Evolutionary conservation across 2,113 vertebrate species (phyloP).

Genomic region (Globicephala melas): DNA sequence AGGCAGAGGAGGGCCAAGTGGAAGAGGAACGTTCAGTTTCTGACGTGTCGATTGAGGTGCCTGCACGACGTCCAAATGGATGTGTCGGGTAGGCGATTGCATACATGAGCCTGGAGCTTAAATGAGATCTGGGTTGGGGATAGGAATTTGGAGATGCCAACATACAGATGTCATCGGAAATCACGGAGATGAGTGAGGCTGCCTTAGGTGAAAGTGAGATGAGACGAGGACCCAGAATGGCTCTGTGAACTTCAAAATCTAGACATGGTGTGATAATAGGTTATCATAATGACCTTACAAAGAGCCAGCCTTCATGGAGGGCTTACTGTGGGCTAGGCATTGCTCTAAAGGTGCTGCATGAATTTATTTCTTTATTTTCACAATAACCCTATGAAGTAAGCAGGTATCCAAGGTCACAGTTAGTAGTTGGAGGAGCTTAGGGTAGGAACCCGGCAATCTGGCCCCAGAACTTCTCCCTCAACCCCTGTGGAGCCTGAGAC

Average conservation of each 20-base stretch:
- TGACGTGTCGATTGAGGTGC: background rate
- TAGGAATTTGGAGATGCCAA: conserved; percentile 51
- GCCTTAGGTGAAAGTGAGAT: background rate
- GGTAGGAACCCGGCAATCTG: background rate
- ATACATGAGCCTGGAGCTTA: conserved; percentile 57
- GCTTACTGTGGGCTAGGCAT: background rate
- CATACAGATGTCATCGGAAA: conserved; percentile 14
- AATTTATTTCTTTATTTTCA: background rate
- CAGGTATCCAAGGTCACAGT: background rate
- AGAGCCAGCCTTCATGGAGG: background rate
- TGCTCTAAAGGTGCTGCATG: background rate
- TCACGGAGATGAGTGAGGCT: conserved; percentile 51
- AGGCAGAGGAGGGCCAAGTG: background rate
- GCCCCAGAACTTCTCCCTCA: background rate
- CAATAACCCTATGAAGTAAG: background rate
- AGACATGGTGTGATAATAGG: background rate
- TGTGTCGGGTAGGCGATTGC: conserved; percentile 22
- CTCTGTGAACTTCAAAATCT: background rate
- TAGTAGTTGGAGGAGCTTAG: background rate
- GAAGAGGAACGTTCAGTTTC: background rate
- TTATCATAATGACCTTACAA: background rate
- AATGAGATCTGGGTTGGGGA: conserved; percentile 49
- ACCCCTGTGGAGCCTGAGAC: background rate
- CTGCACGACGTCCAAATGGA: background rate
- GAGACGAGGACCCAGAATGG: rapidly evolving